phyloP scores from a whole-genome alignment of 2,113 vertebrate species.

The Colossoma macropomum region DNA sequence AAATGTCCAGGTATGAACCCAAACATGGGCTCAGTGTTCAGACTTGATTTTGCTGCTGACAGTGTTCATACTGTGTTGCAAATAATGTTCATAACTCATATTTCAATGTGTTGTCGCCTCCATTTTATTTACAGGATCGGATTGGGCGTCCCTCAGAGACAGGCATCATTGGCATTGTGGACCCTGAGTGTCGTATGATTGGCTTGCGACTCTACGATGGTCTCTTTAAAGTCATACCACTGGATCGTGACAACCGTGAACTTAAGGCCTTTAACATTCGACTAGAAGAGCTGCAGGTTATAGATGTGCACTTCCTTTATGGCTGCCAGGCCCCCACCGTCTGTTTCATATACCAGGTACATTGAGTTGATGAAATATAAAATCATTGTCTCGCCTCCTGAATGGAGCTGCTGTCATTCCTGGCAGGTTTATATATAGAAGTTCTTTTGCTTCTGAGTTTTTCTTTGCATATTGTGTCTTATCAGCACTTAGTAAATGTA shows the following conservation, averaged over 20 bases:
- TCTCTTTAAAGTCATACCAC: conserved; percentile 95
- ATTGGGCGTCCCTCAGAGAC: conserved; percentile 98
- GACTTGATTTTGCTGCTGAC: no score
- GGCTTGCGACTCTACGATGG: conserved; percentile 95
- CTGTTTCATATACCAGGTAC: conserved; percentile 98
- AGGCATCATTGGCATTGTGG: conserved; percentile 96
- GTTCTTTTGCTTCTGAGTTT: no score
- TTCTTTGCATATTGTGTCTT: no score
- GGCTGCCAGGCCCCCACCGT: conserved; percentile 97
- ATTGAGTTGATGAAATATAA: not conserved
- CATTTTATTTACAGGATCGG: conserved; percentile 83
- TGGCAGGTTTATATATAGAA: no score
- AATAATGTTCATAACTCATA: not conserved
- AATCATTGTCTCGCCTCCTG: no score
- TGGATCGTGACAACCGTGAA: conserved; percentile 96
- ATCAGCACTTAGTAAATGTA: no score
- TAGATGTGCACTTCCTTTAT: conserved; percentile 96
- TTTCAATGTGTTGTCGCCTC: no score
- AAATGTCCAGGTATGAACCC: conserved; percentile 88
- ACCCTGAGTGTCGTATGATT: conserved; percentile 98
- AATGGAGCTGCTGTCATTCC: no score
- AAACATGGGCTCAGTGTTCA: not conserved
- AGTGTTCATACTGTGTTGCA: not conserved
- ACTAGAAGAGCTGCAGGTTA: conserved; percentile 96
- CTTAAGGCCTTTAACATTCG: conserved; percentile 98